phyloP scores from a whole-genome alignment of 2,888 invertebrate species.

The Mamestra brassicae region DNA sequence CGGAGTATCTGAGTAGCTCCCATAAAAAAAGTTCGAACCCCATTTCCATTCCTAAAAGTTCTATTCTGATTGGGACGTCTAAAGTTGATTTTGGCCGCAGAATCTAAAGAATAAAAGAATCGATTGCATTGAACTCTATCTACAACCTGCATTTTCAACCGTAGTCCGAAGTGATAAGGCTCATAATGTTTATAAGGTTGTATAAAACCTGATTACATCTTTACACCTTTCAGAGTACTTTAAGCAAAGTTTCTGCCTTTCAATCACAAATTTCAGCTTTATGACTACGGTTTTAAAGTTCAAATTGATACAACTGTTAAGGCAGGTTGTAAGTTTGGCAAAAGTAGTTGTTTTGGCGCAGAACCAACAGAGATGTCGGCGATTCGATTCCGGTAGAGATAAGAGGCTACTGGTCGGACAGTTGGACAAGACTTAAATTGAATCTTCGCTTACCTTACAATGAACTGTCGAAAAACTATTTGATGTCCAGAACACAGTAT shows the following conservation, averaged over 20 bases:
- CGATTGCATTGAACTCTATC: slow-evolving; percentile 32
- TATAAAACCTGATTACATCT: slow-evolving; percentile 22
- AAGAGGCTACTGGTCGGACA: slow-evolving; percentile 46
- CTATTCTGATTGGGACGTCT: slow-evolving; percentile 32
- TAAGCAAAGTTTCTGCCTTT: not conserved
- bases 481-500: not conserved
- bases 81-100: slow-evolving; percentile 29
- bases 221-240: slow-evolving; percentile 29
- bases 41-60: not conserved
- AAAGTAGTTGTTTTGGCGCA: slow-evolving; percentile 43
- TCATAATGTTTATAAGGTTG: not conserved
- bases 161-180: not conserved
- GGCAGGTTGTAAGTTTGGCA: slow-evolving; percentile 21
- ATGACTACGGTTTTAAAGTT: not conserved
- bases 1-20: too few species aligned
- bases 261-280: slow-evolving; percentile 5
- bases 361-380: slow-evolving; percentile 46
- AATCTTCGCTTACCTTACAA: slow-evolving; percentile 30
- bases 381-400: slow-evolving; percentile 59
- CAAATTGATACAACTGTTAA: not conserved
- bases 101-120: slow-evolving; percentile 24
- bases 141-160: slow-evolving; percentile 5
- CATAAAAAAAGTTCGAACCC: too few species aligned
- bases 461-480: not conserved
- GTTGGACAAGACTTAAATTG: slow-evolving; percentile 38